Base-by-base conservation (phyloP, 2,113 vertebrate species). In the Thalassoma bifasciatum region DNA sequence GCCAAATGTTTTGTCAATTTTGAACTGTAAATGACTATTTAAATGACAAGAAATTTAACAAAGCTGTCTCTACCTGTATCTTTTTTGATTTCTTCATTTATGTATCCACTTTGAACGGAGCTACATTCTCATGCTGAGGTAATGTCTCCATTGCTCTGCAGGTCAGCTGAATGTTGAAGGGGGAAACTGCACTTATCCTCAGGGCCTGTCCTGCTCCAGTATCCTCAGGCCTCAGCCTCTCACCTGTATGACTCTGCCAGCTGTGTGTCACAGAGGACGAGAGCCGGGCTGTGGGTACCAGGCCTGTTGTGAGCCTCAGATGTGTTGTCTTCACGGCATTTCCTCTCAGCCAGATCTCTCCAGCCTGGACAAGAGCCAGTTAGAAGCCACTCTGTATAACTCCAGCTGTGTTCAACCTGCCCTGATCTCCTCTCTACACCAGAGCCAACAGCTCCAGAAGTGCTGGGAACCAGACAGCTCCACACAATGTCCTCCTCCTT, bases 131-230 rank as follows among this genome's bases (percentile, higher is more conserved):
- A 14, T 16, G 17, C 14, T 17, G 6, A 46, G 17, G 44, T 19
- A 16, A 46, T 81, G 47, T 50, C 51, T 70, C 23, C 81, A 19
- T 58, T 65, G 17, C 57, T 90, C 73, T 91, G 52, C 85, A 99
- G 97, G 97, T 30, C 93, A 95, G 67, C 93, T 99, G 77, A 93
- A 94, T 56, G 85, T 95, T 30, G 98, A 99, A 87, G 95, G 94
- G 9, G 96, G 93, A 60, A 94, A 91, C 36, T 66, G 91, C 59
- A 63, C 94, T 46, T 95, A 93, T 72, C 73, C 95, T 9, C 95
- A 96, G 3, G 69, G 91, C 34, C 67, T 93, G 12, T 82, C 91
- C 47, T 95, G 93, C 79, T 91, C 94, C 72, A 91, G 81, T 36
- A 85, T 95, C 12, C 94, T 95, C 67, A 94, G 94, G 16, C 90